Evolutionary conservation across 2,797 vertebrate species (phyloP).

Genomic region (Echiichthys vipera): DNA sequence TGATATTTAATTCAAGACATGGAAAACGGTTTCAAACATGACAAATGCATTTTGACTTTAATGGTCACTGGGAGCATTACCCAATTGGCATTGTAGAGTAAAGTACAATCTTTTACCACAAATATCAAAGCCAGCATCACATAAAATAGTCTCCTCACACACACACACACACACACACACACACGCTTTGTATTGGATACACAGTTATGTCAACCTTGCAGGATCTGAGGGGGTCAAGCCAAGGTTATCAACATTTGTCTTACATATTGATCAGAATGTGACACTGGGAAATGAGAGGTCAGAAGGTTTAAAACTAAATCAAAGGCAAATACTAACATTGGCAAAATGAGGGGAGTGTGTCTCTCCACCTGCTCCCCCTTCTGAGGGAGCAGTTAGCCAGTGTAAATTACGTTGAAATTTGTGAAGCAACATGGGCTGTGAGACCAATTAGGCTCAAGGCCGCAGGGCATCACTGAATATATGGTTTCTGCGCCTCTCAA

Average conservation of each 20-base stretch:
- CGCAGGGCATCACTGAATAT: slow-evolving; percentile 48
- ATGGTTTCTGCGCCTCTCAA: slow-evolving; percentile 25
- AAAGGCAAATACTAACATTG: slow-evolving; percentile 67
- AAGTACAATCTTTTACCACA: background rate
- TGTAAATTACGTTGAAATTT: slow-evolving; percentile 54
- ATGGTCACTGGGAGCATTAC: background rate
- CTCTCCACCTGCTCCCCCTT: background rate
- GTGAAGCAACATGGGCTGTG: slow-evolving; percentile 46
- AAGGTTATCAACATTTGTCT: slow-evolving; percentile 77
- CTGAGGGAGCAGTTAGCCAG: slow-evolving; percentile 37
- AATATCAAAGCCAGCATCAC: slow-evolving; percentile 4
- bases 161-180: slow-evolving; percentile 4
- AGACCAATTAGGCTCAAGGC: slow-evolving; percentile 69
- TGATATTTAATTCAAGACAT: background rate
- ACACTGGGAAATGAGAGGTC: slow-evolving; percentile 68
- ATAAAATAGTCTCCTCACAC: slow-evolving; percentile 12
- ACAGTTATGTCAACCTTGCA: slow-evolving; percentile 11
- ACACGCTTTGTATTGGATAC: background rate
- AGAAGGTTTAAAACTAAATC: slow-evolving; percentile 64
- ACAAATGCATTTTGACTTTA: background rate
- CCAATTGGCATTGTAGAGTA: background rate
- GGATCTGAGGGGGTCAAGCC: slow-evolving; percentile 53
- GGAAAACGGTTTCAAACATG: too few relatives aligned
- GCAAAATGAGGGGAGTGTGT: slow-evolving; percentile 36
- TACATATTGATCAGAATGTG: slow-evolving; percentile 76